These are phyloP conservation scores for Saccostrea echinata DNA, from an alignment of 1,140 invertebrate species.

Conservation along the genomic window DNA sequence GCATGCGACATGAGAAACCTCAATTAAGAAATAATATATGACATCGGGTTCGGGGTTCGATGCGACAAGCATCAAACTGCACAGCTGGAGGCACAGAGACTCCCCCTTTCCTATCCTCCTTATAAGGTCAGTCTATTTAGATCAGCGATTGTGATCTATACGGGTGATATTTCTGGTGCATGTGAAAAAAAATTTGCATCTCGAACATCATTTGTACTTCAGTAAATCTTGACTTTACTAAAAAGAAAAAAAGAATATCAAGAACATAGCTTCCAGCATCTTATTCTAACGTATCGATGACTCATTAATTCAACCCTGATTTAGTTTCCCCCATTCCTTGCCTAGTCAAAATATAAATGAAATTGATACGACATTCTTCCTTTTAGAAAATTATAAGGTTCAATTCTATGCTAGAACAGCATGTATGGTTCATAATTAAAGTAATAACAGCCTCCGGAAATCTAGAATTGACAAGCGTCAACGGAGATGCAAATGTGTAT, in stretches of 20 bases:
- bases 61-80: conserved; percentile 32
- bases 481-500: conserved; percentile 34
- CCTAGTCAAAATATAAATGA: conserved; percentile 54
- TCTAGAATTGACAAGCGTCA: conserved; percentile 50
- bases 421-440: conserved; percentile 56
- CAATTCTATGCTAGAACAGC: conserved; percentile 53
- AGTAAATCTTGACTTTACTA: conserved; percentile 20
- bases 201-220: conserved; percentile 6
- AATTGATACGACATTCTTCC: conserved; percentile 53
- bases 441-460: conserved; percentile 53
- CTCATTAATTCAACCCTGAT: conserved; percentile 41
- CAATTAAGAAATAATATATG: conserved; percentile 59
- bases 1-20: conserved; percentile 53
- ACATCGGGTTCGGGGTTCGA: conserved; percentile 41
- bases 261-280: neutral
- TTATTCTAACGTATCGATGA: conserved; percentile 26
- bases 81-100: conserved; percentile 32
- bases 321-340: conserved; percentile 31
- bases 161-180: conserved; percentile 27
- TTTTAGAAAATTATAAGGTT: conserved; percentile 54
- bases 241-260: neutral
- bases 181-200: conserved; percentile 30
- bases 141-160: conserved; percentile 39
- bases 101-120: neutral
- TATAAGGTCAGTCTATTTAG: conserved; percentile 23